Percentiles rank a stretch among this genome's conserved stretches.
Evolutionary conservation across 2,113 vertebrate genomes (phyloP).

Genomic region (Petromus typicus): DNA sequence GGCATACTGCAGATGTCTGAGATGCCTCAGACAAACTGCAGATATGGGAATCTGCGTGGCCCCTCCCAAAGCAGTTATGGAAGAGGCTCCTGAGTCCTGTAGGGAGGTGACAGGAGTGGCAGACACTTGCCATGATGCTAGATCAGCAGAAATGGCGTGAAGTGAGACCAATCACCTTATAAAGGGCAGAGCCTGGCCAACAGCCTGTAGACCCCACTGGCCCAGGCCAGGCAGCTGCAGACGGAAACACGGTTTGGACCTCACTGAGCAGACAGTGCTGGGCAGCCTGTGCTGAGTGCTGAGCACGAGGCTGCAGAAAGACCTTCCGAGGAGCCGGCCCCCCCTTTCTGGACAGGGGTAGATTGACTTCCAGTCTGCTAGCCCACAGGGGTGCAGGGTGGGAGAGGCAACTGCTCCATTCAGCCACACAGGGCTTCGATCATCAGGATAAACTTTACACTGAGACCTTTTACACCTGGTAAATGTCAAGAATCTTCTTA

Average conservation of each 20-base stretch:
- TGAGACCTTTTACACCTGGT: neutral
- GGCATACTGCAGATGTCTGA: conserved; percentile 97
- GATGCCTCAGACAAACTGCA: conserved; percentile 98
- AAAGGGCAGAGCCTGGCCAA: conserved; percentile 91
- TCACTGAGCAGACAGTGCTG: no score
- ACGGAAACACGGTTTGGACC: neutral
- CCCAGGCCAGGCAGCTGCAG: no score
- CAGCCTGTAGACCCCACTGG: neutral
- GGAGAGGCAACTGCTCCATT: conserved; percentile 13
- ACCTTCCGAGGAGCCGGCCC: neutral
- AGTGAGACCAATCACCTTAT: conserved; percentile 97
- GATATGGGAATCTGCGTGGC: conserved; percentile 97
- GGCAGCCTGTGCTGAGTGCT: neutral
- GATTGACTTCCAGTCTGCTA: neutral
- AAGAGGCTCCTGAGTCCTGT: conserved; percentile 98
- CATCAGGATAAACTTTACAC: neutral
- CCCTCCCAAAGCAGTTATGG: conserved; percentile 98
- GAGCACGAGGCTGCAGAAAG: neutral
- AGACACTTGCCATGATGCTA: conserved; percentile 96
- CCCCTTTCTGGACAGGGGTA: neutral
- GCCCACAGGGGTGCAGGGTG: neutral
- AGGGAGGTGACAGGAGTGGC: conserved; percentile 98
- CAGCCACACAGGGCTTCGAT: neutral
- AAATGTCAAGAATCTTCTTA: conserved; percentile 37
- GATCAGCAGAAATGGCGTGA: conserved; percentile 99